Base-by-base conservation (phyloP, 30 jellyfish, hydroid and myxozoan genomes). In the Cassiopea andromeda region DNA sequence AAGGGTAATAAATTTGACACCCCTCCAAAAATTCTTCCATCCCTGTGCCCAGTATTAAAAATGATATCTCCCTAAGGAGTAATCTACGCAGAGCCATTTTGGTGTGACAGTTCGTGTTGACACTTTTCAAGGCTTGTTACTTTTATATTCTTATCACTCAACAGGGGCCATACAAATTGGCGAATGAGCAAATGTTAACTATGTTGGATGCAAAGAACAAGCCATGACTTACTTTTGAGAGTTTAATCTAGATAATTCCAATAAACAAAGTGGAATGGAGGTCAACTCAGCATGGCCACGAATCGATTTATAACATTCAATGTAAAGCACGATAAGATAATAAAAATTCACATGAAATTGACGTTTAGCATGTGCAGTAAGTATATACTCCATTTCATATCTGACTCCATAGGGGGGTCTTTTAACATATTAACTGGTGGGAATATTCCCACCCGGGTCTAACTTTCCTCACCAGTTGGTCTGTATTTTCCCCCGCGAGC, bases 201-300 rank as follows among this genome's bases (percentile, higher is more conserved):
- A 64, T 64, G 73, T 64, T 64, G 73, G 43, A 64, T 64, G 73
- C 15, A 17, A 64, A 6, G 54, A 7, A 54, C 49, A 3, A 19
- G 5, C 10, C 38, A 54, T 70, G 79, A 70, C 1, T 19, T 70
- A 43, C 79, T 70, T 70, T 70, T 7, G 79, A n/a, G 7, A 1
- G 27, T 0, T 70, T 70, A 70, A 70, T 70, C 79, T 70, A 1
- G 57, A 70, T 70, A 43, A 70, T 18, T 18, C 79, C 50, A 16
- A 38, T 70, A 70, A 70, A 70, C 79, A 70, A 70, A 70, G 79
- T 43, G 16, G 27, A 15, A 50, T 18, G 54, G 49, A 70, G 79
- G 79, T 70, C 79, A 70, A 70, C 4, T 19, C 79, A 0, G 79
- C 79, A 70, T 54, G 79, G 57, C 27, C n/a, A 15, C 79, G 15